Evolutionary conservation across 2,888 invertebrate species (phyloP).

Genomic region (Drosophila eohydei): DNA sequence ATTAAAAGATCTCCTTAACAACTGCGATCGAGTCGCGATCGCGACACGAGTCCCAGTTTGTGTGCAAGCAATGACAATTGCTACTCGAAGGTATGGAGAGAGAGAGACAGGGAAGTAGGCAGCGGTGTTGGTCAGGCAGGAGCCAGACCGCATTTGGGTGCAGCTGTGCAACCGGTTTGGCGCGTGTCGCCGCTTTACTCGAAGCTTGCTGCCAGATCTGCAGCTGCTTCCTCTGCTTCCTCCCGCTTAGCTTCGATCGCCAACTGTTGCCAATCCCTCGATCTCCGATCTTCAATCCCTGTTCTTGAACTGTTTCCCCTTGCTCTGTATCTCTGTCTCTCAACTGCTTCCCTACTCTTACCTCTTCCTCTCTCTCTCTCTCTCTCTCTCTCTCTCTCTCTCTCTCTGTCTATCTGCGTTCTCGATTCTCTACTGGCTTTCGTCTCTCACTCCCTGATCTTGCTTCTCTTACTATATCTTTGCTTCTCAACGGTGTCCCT

Average conservation of each 20-base stretch:
- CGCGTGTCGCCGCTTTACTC: slow-evolving; percentile 54
- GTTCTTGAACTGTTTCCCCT: not conserved
- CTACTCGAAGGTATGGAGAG: slow-evolving; percentile 21
- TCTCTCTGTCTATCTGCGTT: not conserved
- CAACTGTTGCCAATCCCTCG: not conserved
- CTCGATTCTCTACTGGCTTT: not conserved
- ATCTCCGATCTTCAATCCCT: not conserved
- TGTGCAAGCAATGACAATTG: slow-evolving; percentile 60
- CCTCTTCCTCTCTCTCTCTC: too few relatives aligned
- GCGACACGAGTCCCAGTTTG: slow-evolving; percentile 14
- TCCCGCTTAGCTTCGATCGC: not conserved
- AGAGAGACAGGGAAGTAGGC: not conserved
- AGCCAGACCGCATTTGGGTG: slow-evolving; percentile 63
- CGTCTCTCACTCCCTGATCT: not conserved
- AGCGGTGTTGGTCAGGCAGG: slow-evolving; percentile 3
- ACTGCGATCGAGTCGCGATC: slow-evolving; percentile 16
- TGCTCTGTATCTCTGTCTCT: not conserved
- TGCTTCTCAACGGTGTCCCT: not conserved
- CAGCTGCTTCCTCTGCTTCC: not conserved
- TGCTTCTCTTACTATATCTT: not conserved
- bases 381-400: not conserved
- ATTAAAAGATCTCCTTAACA: slow-evolving; percentile 48
- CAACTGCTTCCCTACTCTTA: not conserved
- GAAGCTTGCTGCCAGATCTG: slow-evolving; percentile 2
- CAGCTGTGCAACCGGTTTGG: slow-evolving; percentile 77